phyloP scores from a whole-genome alignment of 2,888 invertebrate species.

The Cantharis lateralis region DNA sequence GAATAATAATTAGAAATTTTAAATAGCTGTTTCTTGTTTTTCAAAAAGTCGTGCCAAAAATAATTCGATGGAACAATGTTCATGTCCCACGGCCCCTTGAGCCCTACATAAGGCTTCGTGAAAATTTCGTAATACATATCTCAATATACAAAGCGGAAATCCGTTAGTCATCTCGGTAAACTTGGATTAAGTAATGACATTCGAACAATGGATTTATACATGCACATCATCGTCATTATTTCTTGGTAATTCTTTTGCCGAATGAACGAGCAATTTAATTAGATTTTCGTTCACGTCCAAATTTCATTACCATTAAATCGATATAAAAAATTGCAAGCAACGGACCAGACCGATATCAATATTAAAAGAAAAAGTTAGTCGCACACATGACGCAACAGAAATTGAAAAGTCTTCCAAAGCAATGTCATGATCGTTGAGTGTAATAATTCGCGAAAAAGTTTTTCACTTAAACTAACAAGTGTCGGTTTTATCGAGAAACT shows the following conservation, averaged over 20 bases:
- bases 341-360: neutral
- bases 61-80: neutral
- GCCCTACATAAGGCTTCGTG: neutral
- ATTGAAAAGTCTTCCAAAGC: slow-evolving; percentile 16
- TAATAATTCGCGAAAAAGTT: slow-evolving; percentile 10
- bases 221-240: neutral
- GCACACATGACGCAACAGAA: neutral
- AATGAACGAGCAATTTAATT: neutral
- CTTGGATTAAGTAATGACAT: neutral
- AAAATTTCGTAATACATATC: neutral
- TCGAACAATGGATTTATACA: neutral
- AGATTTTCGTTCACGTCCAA: neutral
- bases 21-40: neutral
- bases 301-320: neutral
- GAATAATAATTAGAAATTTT: neutral
- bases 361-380: neutral
- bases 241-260: neutral
- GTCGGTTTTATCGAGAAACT: slow-evolving; percentile 4
- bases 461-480: slow-evolving; percentile 20
- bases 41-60: neutral
- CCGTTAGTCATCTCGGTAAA: slow-evolving; percentile 1
- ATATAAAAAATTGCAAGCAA: neutral
- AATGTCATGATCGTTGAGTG: neutral
- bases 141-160: neutral
- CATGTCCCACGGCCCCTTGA: neutral